These are phyloP conservation scores for Panorpa germanica DNA, from an alignment of 2,888 invertebrate genomes.

Conservation along the genomic window DNA sequence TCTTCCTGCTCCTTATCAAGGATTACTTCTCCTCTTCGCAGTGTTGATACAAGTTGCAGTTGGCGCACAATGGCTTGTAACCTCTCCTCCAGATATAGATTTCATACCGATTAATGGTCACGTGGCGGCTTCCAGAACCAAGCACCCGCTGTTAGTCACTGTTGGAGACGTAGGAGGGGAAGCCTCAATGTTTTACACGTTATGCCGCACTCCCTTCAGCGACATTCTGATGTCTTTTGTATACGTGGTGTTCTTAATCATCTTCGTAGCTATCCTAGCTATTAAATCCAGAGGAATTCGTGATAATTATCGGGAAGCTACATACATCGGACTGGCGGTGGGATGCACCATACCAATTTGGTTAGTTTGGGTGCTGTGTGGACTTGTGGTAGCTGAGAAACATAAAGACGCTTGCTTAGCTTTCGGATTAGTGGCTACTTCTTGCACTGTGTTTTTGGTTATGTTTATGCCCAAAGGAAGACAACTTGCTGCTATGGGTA, in stretches of 20 bases:
- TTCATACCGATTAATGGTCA: slow-evolving; percentile 23
- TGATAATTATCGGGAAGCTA: slow-evolving; percentile 85
- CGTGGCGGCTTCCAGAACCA: slow-evolving; percentile 20
- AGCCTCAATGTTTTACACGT: slow-evolving; percentile 21
- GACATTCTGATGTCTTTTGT: slow-evolving; percentile 60
- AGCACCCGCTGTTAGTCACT: slow-evolving; percentile 22
- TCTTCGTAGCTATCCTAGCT: slow-evolving; percentile 69
- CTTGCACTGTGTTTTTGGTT: slow-evolving; percentile 69
- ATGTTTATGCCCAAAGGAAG: slow-evolving; percentile 91
- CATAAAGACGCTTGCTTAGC: slow-evolving; percentile 79
- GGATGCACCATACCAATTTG: slow-evolving; percentile 76
- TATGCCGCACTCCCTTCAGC: slow-evolving; percentile 47
- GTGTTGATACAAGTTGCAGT: slow-evolving; percentile 79
- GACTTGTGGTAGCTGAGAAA: slow-evolving; percentile 55
- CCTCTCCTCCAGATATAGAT: slow-evolving; percentile 48
- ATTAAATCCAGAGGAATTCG: slow-evolving; percentile 73
- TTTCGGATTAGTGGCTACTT: slow-evolving; percentile 70
- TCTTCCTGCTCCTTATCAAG: slow-evolving; percentile 82
- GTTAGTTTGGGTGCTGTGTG: slow-evolving; percentile 70
- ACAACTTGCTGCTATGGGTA: slow-evolving; percentile 79
- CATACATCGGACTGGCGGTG: slow-evolving; percentile 77
- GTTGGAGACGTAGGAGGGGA: slow-evolving; percentile 19
- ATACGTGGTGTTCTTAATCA: slow-evolving; percentile 68
- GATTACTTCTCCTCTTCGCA: slow-evolving; percentile 72
- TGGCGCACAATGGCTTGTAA: slow-evolving; percentile 68